Base-by-base conservation (phyloP, 1,140 invertebrate species). In the Capitella teleta region DNA sequence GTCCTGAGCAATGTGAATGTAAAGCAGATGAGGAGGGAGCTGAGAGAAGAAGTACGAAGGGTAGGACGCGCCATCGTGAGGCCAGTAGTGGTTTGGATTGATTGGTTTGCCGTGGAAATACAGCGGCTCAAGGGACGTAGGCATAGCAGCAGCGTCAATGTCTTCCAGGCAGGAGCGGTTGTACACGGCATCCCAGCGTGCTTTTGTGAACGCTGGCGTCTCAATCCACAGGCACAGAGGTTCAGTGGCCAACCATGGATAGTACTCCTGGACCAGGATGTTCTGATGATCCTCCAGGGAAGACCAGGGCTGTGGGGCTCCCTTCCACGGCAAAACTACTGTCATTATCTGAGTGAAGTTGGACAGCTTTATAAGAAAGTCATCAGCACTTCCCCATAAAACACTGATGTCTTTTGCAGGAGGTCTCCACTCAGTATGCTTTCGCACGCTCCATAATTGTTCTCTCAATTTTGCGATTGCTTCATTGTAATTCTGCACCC, bases 141-240 rank as follows among this genome's bases (percentile, higher is more conserved):
- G 34, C 19, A 3, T 16, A 14, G 19, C 19, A 19, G 36, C 26
- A 10, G 16, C n/a, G 23, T 12, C 16, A 25, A 32, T 2, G 28
- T 53, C 36, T 6, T 21, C 25, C 5, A 25, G n/a, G 32, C 52
- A 53, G n/a, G 18, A 42, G 21, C 47, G 26, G 28, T 49, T 44
- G 34, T 53, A 53, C 18, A 53, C 52, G 16, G 52, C 52, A 44
- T 53, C 52, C 45, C 45, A 53, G 25, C 45, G 52, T 19, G 45
- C 52, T 30, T 48, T 53, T 4, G 52, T 53, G 47, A 49, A 49
- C 14, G 38, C 44, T 10, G 24, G 34, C n/a, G 38, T 48, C 36
- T 24, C 25, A 36, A 53, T 53, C 52, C 52, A 53, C 36, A 24
- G 10, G 25, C 52, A 53, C 23, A 53, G 38, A 28, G 52, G 34